Conservation (phyloP, 2,888 invertebrate genomes). For the Ommatoiulus sabulosus region DNA sequence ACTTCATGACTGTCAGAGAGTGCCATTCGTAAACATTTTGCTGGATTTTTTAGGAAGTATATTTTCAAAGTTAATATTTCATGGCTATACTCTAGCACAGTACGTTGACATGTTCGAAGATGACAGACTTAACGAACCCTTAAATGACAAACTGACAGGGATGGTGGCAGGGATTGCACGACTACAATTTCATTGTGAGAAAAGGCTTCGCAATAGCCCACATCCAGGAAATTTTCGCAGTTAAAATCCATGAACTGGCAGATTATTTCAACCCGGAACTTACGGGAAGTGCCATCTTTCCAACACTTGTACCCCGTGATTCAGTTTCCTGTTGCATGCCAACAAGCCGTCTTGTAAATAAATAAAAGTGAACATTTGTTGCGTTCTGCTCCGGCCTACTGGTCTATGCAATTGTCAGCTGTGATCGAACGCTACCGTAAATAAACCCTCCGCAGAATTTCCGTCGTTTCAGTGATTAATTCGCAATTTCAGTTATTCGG, state of each 20-base stretch:
- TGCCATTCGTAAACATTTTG: no score
- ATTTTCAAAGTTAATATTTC: no score
- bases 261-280: not conserved
- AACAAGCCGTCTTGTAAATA: not conserved
- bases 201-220: not conserved
- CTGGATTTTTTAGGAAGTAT: no score
- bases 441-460: not conserved
- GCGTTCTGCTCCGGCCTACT: not conserved
- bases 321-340: not conserved
- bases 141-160: not conserved
- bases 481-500: not conserved
- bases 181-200: no score
- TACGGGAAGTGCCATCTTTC: not conserved
- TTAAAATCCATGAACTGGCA: not conserved
- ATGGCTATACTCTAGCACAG: no score
- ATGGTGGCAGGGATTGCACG: no score
- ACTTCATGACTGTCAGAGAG: no score
- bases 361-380: not conserved
- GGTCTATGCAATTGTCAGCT: not conserved
- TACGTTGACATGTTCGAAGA: no score
- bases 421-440: not conserved
- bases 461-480: not conserved
- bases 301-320: not conserved
- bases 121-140: no score
- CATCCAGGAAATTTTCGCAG: not conserved